Conservation (phyloP, 2,888 invertebrate species). For the Micropterix aruncella region DNA sequence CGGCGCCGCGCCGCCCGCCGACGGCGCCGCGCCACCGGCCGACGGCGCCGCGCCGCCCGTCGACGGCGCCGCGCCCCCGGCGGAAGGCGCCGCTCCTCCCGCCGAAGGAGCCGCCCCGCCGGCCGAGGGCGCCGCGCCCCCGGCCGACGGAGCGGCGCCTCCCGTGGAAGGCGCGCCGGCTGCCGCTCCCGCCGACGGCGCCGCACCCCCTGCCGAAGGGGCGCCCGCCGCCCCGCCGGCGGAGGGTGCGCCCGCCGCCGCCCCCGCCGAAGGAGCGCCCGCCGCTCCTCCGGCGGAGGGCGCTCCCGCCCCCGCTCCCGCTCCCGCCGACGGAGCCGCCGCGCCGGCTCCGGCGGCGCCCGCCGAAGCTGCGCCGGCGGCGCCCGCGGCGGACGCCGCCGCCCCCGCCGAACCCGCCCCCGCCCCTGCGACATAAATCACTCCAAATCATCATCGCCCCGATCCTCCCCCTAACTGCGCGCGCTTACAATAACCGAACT, state of each 20-base stretch:
- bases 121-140: slow-evolving; percentile 17
- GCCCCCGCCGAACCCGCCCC: slow-evolving; percentile 11
- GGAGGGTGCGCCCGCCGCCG: slow-evolving; percentile 12
- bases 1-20: slow-evolving; percentile 15
- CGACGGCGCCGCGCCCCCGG: slow-evolving; percentile 17
- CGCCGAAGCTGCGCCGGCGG: slow-evolving; percentile 11
- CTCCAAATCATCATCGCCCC: background rate
- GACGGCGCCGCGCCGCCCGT: slow-evolving; percentile 15
- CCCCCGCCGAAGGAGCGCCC: slow-evolving; percentile 12
- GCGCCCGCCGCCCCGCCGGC: slow-evolving; percentile 14
- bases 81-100: slow-evolving; percentile 13
- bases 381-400: slow-evolving; percentile 12
- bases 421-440: slow-evolving; percentile 2
- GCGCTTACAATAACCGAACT: background rate
- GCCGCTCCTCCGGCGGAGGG: slow-evolving; percentile 14
- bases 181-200: slow-evolving; percentile 14
- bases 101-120: slow-evolving; percentile 17
- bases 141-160: slow-evolving; percentile 17
- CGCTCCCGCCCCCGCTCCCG: slow-evolving; percentile 14
- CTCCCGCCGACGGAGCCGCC: slow-evolving; percentile 9
- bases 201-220: slow-evolving; percentile 18
- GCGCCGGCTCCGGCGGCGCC: slow-evolving; percentile 11
- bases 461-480: background rate
- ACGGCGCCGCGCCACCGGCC: slow-evolving; percentile 13
- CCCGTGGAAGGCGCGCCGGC: slow-evolving; percentile 20